These are phyloP conservation scores for Andrena dorsata DNA, from an alignment of 2,888 invertebrate species.

Conservation along the genomic window DNA sequence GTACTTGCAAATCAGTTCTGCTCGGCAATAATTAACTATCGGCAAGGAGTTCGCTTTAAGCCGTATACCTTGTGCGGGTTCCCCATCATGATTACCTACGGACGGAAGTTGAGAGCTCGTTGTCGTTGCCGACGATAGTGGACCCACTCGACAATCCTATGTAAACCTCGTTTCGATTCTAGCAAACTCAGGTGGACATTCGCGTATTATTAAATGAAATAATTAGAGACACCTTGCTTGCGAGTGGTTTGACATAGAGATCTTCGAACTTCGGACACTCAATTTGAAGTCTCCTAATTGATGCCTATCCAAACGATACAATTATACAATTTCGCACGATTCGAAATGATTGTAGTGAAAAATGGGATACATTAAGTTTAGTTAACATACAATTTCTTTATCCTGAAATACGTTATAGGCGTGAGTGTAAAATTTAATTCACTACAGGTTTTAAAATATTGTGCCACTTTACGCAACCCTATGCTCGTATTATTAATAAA, in stretches of 20 bases:
- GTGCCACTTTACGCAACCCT: too few relatives aligned
- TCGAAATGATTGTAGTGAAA: background rate
- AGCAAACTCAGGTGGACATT: constrained; percentile 38
- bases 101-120: constrained; percentile 66
- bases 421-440: too few relatives aligned
- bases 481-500: too few relatives aligned
- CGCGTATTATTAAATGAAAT: constrained; percentile 66
- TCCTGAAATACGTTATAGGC: too few relatives aligned
- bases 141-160: constrained; percentile 53
- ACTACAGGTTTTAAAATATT: too few relatives aligned
- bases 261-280: background rate
- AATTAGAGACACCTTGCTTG: constrained; percentile 56
- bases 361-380: background rate
- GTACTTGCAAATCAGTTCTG: constrained; percentile 75
- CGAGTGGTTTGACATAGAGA: background rate
- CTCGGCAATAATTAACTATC: constrained; percentile 74
- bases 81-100: constrained; percentile 62
- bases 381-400: background rate
- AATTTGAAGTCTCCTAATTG: background rate
- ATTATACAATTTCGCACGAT: background rate
- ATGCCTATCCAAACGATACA: background rate
- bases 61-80: constrained; percentile 64
- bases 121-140: constrained; percentile 53
- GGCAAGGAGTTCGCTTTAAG: constrained; percentile 73
- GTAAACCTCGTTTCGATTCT: constrained; percentile 57